Percentiles rank a stretch among this genome's conserved stretches.
These are phyloP conservation scores for Epizoanthus illoricatus DNA, from an alignment of 92 coral and sea anemone genomes.

Conservation along the genomic window DNA sequence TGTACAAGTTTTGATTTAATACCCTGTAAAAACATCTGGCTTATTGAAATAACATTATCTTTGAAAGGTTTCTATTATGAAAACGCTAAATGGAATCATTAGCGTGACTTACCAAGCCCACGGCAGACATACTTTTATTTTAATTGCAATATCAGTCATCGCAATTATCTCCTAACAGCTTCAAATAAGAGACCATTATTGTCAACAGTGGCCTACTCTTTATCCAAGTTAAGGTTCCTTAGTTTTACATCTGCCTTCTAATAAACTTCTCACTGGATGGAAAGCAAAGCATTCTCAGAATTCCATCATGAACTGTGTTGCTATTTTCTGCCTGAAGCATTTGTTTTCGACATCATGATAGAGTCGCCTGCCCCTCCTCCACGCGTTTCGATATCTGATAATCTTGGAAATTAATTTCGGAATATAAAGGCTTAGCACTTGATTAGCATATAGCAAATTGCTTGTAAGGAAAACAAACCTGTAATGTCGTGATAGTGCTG, in stretches of 20 bases:
- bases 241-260: neutral
- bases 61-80: no score
- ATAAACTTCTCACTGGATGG: neutral
- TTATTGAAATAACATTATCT: no score
- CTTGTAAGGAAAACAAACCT: neutral
- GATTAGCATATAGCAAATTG: neutral
- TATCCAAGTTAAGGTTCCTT: neutral
- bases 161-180: neutral
- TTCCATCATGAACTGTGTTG: neutral
- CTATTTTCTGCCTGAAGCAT: neutral
- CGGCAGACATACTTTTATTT: neutral
- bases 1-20: neutral
- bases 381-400: conserved; percentile 9
- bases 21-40: neutral
- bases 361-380: neutral
- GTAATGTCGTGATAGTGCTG: neutral
- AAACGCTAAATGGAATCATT: neutral
- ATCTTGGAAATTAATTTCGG: neutral
- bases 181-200: neutral
- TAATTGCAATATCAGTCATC: conserved; percentile 7
- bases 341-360: neutral
- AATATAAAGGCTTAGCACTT: neutral
- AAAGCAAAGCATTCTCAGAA: neutral
- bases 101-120: conserved; percentile 11
- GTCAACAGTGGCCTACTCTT: neutral